Evolutionary conservation across 2,113 vertebrate genomes (phyloP).

Genomic region (Crotalus tigris): DNA sequence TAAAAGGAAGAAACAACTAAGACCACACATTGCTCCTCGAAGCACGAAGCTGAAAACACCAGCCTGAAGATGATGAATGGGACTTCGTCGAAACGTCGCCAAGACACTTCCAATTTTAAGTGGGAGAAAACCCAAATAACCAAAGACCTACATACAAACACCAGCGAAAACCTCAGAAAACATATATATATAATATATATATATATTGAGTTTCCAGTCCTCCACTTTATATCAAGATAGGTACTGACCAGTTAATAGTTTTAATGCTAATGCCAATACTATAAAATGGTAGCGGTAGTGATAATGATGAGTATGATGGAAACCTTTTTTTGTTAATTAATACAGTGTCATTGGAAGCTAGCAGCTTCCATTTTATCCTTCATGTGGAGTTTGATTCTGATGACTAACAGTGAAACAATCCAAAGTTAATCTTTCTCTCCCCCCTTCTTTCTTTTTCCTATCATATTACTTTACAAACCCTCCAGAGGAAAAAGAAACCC

Average conservation of each 20-base stretch:
- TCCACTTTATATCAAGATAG: not conserved
- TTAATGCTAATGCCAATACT: not conserved
- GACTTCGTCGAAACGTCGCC: no score
- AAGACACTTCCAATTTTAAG: no score
- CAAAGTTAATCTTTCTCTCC: not conserved
- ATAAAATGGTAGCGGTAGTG: not conserved
- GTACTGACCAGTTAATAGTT: not conserved
- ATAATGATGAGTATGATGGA: not conserved
- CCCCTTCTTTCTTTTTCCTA: not conserved
- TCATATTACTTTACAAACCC: not conserved
- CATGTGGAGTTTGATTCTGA: not conserved
- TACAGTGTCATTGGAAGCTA: not conserved
- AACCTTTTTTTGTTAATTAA: not conserved
- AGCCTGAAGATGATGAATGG: no score
- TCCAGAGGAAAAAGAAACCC: conserved; percentile 5
- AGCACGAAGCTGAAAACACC: no score
- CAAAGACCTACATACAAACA: no score
- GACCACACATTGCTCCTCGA: no score
- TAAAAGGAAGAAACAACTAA: no score
- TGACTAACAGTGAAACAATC: not conserved
- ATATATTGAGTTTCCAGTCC: not conserved
- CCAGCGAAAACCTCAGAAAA: no score
- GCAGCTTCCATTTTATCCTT: not conserved
- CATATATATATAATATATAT: no score
- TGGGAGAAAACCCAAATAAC: no score